A percentile compares a stretch with the other conserved stretches of the same genome.
Conservation (phyloP, 2,113 vertebrate genomes). For the Myocastor coypus region DNA sequence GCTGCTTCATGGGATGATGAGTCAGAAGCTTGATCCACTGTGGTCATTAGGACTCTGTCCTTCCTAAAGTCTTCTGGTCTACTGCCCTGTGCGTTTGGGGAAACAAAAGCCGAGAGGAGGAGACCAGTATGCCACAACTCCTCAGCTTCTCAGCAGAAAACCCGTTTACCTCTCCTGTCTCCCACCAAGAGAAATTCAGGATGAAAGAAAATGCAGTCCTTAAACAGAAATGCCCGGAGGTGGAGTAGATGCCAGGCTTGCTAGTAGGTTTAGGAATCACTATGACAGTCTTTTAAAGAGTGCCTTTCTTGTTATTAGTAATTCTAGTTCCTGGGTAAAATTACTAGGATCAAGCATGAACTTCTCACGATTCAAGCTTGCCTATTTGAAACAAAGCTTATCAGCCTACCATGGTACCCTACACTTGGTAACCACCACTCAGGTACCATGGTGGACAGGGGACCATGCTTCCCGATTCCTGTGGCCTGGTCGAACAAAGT, state of each 20-base stretch:
- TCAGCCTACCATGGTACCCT: background rate
- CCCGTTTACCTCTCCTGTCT: background rate
- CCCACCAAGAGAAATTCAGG: background rate
- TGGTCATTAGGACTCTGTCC: background rate
- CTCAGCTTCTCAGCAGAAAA: background rate
- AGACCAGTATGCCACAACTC: background rate
- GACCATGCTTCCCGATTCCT: background rate
- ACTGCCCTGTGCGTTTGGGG: background rate
- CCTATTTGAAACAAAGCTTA: too few relatives aligned
- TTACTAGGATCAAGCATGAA: background rate
- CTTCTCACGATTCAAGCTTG: background rate
- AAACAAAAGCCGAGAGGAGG: background rate
- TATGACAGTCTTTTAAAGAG: background rate
- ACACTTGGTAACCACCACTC: accelerated
- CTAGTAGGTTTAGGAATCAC: background rate
- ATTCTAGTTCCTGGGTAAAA: background rate
- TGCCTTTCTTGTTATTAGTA: background rate
- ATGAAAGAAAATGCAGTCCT: background rate
- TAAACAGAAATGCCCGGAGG: background rate
- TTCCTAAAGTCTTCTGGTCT: background rate
- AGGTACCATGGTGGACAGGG: accelerated
- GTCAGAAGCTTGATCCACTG: background rate
- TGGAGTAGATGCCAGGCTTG: background rate
- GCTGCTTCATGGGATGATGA: background rate
- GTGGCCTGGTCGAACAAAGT: background rate